Base-by-base conservation (phyloP, 1,140 invertebrate species). In the Eciton burchellii region DNA sequence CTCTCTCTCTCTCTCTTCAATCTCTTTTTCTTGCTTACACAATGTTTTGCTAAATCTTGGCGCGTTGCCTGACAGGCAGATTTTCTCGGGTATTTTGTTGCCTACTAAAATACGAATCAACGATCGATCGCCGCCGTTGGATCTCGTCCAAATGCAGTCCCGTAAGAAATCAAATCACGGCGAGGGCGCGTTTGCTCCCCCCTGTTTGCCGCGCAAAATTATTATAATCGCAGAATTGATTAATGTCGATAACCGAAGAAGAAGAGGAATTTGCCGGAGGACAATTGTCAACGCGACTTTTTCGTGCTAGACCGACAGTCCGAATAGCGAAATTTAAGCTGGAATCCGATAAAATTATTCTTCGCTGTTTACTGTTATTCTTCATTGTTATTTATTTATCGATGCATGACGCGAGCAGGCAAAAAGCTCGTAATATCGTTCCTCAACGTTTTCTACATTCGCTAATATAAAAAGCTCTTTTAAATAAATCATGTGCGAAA, bases 61-160 rank as follows among this genome's bases (percentile, higher is more conserved):
- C 59, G 4, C 11, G n/a, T 16, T 41, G 72, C 59, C 59, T 21
- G 19, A 54, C 19, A 54, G 43, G 35, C 14, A 54, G 16, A 66
- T 52, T 76, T 65, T 52, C 59, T 62, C 24, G 43, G 47, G 8
- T 29, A 74, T 74, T 62, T 74, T 63, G 3, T 54, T 8, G 12
- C 16, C 47, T 65, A 41, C 19, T 49, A 76, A 73, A 73, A 65
- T 65, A 65, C 3, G 21, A 74, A 45, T 73, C 24, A 60, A 72
- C 12, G n/a, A 74, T 41, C 47, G 26, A 52, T 76, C 47, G 29
- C 11, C 21, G 2, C 57, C n/a, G 45, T 26, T 76, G 29, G 29
- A 14, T 76, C 9, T 1, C 41, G 19, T 19, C 14, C n/a, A 76
- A 54, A 76, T 74, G 21, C 12, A 35, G n/a, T 65, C 65, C 14